Evolutionary conservation across 2,797 vertebrate species (phyloP).

Genomic region (Helarctos malayanus): DNA sequence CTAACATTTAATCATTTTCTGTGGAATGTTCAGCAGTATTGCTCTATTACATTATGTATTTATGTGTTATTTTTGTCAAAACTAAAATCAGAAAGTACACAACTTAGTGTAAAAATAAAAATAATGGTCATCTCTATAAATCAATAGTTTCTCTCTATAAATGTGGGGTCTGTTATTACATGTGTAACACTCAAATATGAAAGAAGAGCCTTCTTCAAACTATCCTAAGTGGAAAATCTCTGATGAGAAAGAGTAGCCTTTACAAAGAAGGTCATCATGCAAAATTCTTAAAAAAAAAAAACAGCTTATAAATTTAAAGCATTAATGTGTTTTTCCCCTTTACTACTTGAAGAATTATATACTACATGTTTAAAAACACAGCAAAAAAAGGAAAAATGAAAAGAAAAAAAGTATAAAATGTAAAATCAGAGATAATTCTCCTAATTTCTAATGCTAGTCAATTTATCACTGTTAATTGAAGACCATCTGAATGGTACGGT

Average conservation of each 20-base stretch:
- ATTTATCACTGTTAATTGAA: neutral
- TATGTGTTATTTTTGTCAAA: neutral
- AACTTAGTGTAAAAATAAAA: neutral
- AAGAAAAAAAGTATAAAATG: neutral
- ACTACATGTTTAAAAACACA: neutral
- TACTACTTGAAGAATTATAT: neutral
- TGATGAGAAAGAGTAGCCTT: neutral
- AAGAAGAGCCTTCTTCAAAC: neutral
- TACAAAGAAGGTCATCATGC: neutral
- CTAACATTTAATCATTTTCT: conserved; percentile 11
- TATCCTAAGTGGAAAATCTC: neutral
- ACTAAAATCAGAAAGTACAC: conserved; percentile 9
- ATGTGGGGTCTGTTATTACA: neutral
- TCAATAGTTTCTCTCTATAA: neutral
- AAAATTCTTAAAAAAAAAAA: neutral
- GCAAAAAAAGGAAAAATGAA: neutral
- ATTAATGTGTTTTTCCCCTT: neutral
- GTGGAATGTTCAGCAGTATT: neutral
- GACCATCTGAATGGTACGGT: neutral
- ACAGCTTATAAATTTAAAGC: neutral
- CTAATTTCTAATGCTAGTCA: neutral
- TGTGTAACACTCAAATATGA: neutral
- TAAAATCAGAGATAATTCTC: neutral
- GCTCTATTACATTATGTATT: neutral
- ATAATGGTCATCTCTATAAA: neutral